Conservation (phyloP, 1,140 invertebrate genomes). For the Lucilia sericata region DNA sequence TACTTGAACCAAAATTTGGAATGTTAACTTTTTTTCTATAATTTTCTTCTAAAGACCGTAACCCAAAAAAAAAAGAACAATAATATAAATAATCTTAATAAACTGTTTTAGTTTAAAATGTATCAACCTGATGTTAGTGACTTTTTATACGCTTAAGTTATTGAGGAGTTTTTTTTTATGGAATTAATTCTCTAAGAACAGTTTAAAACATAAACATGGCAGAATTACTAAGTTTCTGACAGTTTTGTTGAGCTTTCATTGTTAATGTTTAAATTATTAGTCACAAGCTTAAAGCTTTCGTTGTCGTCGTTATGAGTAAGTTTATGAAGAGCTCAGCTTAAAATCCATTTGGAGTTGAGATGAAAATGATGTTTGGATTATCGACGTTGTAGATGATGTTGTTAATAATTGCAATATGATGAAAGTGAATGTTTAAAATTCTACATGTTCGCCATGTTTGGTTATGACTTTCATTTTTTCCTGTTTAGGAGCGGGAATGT, state of each 20-base stretch:
- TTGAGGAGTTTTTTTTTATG: not conserved
- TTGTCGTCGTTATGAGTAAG: constrained; percentile 5
- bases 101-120: constrained; percentile 17
- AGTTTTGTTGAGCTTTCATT: constrained; percentile 24
- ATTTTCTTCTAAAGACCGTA: not conserved
- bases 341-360: not conserved
- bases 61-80: constrained; percentile 26
- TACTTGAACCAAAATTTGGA: constrained; percentile 34
- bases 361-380: not conserved
- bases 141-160: constrained; percentile 19
- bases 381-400: not conserved
- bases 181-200: too few relatives aligned
- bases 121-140: constrained; percentile 16
- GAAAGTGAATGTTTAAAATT: constrained; percentile 55
- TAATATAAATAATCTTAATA: constrained; percentile 19
- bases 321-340: not conserved
- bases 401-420: not conserved
- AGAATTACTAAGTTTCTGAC: not conserved
- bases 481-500: constrained; percentile 70
- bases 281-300: constrained; percentile 23
- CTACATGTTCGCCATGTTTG: constrained; percentile 68
- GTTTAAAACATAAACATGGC: not conserved
- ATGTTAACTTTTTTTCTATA: not conserved
- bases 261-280: not conserved
- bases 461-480: constrained; percentile 73